Evolutionary conservation across 2,797 vertebrate species (phyloP).

Genomic region (Poecilia velifera): DNA sequence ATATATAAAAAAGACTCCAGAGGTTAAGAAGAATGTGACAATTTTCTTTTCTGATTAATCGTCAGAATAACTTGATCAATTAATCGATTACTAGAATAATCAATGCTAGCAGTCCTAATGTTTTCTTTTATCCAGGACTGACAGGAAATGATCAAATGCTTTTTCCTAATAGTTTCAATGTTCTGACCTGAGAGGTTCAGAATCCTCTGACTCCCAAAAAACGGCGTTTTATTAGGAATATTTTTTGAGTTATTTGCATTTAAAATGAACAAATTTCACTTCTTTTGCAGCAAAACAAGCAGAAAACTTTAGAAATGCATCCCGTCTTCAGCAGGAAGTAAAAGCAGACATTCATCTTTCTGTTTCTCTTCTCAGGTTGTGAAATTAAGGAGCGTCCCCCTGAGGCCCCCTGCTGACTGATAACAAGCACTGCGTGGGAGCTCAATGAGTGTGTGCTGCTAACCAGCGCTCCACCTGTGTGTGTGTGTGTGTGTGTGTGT

Average conservation of each 20-base stretch:
- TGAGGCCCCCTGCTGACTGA: conserved; percentile 53
- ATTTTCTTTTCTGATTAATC: no score
- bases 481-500: conserved; percentile 44
- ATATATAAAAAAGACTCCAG: no score
- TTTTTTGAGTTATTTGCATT: conserved; percentile 4
- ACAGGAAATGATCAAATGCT: background rate
- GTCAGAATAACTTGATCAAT: no score
- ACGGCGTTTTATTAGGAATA: background rate
- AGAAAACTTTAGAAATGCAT: background rate
- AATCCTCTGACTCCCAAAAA: background rate
- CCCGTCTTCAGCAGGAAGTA: background rate
- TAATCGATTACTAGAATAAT: no score
- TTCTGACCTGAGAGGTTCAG: background rate
- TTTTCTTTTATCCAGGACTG: no score
- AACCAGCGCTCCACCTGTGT: conserved; percentile 44
- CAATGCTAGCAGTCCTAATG: no score
- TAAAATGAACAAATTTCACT: background rate
- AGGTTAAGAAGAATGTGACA: no score
- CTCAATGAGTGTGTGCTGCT: conserved; percentile 62
- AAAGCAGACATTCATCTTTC: conserved; percentile 25
- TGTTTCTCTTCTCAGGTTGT: conserved; percentile 46
- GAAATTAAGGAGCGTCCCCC: conserved; percentile 37
- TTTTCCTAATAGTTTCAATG: background rate
- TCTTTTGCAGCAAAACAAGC: background rate
- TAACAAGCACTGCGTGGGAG: conserved; percentile 50